Evolutionary conservation across 92 coral and sea anemone species (phyloP).

Genomic region (Paramuricea clavata): DNA sequence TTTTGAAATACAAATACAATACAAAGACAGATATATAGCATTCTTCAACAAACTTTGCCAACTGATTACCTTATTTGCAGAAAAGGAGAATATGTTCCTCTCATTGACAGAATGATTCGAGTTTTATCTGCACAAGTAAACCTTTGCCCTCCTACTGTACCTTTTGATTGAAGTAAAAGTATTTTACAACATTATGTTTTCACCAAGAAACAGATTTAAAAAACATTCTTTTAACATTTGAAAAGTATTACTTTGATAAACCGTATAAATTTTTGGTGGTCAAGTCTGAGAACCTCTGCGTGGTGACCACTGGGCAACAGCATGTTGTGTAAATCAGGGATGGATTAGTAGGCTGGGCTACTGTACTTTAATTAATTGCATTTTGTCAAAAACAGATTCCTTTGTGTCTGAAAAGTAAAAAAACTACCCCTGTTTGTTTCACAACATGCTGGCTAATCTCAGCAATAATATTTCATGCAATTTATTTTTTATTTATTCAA

Average conservation of each 20-base stretch:
- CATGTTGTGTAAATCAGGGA: slow-evolving; percentile 22
- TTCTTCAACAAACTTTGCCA: slow-evolving; percentile 42
- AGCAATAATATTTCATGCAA: slow-evolving; percentile 12
- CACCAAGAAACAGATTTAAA: neutral
- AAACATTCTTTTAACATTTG: slow-evolving; percentile 17
- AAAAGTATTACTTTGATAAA: slow-evolving; percentile 13
- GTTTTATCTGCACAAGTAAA: slow-evolving; percentile 74
- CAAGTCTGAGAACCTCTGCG: slow-evolving; percentile 28
- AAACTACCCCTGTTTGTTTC: neutral
- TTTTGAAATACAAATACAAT: too few relatives aligned
- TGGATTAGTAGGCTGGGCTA: slow-evolving; percentile 4
- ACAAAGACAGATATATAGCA: slow-evolving; percentile 19
- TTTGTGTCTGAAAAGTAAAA: neutral
- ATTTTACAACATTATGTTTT: slow-evolving; percentile 14
- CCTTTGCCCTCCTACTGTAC: slow-evolving; percentile 68
- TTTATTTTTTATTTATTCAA: slow-evolving; percentile 6
- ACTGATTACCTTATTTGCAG: slow-evolving; percentile 49
- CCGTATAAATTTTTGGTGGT: slow-evolving; percentile 25
- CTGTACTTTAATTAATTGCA: neutral
- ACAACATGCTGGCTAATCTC: slow-evolving; percentile 32
- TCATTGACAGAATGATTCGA: slow-evolving; percentile 69
- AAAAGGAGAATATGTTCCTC: slow-evolving; percentile 51
- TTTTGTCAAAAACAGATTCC: neutral
- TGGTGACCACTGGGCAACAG: slow-evolving; percentile 38
- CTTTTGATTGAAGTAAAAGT: slow-evolving; percentile 61